Evolutionary conservation across 2,113 vertebrate species (phyloP).

Genomic region (Pheucticus melanocephalus): DNA sequence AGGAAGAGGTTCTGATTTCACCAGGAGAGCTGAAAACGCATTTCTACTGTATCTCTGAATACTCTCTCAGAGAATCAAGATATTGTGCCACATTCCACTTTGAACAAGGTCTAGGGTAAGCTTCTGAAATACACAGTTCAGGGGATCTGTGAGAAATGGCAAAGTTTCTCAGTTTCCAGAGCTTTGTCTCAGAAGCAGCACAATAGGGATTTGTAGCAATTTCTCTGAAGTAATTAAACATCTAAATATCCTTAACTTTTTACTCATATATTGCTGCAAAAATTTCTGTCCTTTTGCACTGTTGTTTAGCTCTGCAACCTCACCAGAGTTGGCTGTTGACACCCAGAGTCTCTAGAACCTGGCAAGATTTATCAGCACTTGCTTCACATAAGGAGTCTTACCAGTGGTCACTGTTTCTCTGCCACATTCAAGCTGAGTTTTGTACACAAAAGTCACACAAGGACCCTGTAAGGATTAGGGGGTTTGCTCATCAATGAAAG

Average conservation of each 20-base stretch:
- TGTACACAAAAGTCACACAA: background rate
- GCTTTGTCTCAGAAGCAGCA: background rate
- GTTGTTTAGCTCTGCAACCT: background rate
- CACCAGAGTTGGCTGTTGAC: background rate
- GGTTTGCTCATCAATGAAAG: background rate
- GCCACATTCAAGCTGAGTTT: background rate
- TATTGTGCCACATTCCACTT: background rate
- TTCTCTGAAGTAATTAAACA: background rate
- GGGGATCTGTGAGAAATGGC: background rate
- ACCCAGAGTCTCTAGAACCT: background rate
- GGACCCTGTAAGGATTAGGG: accelerated
- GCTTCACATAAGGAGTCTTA: background rate
- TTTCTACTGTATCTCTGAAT: background rate
- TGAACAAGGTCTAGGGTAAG: background rate
- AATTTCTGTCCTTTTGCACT: background rate
- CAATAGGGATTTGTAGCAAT: background rate
- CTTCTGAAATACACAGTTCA: background rate
- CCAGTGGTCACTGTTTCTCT: background rate
- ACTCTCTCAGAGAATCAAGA: background rate
- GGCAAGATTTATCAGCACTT: background rate
- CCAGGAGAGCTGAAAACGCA: background rate
- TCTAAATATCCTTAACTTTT: background rate
- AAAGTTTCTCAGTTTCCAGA: background rate
- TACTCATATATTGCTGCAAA: background rate
- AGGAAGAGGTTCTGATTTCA: background rate